phyloP scores from a whole-genome alignment of 2,888 invertebrate species.

The Brenthis daphne region DNA sequence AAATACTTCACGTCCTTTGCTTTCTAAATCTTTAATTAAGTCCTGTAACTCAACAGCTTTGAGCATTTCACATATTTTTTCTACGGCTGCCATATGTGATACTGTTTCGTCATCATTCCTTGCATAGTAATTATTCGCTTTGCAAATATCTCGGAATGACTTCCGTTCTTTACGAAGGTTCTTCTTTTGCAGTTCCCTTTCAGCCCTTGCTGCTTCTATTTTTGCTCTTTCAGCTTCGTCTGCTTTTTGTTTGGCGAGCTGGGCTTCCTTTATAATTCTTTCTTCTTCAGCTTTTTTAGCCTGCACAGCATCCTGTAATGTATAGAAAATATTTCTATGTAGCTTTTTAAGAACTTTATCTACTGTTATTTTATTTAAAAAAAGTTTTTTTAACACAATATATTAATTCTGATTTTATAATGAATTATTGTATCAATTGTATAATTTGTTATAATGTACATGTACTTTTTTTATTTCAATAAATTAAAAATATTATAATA shows the following conservation, averaged over 20 bases:
- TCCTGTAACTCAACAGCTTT: slow-evolving; percentile 87
- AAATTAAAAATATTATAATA: no score
- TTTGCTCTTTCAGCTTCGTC: slow-evolving; percentile 92
- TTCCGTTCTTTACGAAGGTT: slow-evolving; percentile 94
- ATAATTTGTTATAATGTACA: no score
- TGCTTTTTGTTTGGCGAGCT: slow-evolving; percentile 88
- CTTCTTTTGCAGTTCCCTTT: slow-evolving; percentile 92
- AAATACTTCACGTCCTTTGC: slow-evolving; percentile 85
- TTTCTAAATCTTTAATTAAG: slow-evolving; percentile 86
- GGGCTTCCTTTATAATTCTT: slow-evolving; percentile 87
- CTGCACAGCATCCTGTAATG: slow-evolving; percentile 86
- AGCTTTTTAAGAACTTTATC: not conserved
- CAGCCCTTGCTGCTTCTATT: slow-evolving; percentile 91
- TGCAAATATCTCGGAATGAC: slow-evolving; percentile 88
- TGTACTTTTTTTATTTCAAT: no score
- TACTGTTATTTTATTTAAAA: not conserved
- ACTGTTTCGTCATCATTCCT: slow-evolving; percentile 87
- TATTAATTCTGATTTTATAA: no score
- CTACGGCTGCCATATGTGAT: slow-evolving; percentile 93
- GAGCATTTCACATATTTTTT: slow-evolving; percentile 93
- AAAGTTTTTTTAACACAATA: not conserved
- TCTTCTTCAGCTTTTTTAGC: slow-evolving; percentile 93
- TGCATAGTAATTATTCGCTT: slow-evolving; percentile 91
- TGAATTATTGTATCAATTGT: no score
- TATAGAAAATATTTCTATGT: slow-evolving; percentile 2